A percentile compares a stretch with the other conserved stretches of the same genome.
Conservation (phyloP, 53 echinoderm and acorn worm genomes). For the Hippasteria phrygiana region DNA sequence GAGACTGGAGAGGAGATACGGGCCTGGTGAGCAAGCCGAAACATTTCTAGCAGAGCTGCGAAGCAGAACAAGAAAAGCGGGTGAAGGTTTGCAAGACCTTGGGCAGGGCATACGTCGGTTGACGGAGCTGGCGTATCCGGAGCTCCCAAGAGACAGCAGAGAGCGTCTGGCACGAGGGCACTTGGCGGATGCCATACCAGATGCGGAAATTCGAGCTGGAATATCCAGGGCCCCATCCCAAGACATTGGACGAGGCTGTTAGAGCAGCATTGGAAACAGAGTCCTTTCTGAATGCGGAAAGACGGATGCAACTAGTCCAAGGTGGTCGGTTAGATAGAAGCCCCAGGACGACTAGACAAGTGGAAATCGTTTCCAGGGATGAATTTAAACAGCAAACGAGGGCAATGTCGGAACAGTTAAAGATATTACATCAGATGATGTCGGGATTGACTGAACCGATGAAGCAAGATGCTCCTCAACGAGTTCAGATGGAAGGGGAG, state of each 20-base stretch:
- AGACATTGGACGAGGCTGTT: slow-evolving; percentile 61
- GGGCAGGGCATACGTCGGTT: slow-evolving; percentile 16
- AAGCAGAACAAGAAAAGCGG: slow-evolving; percentile 1
- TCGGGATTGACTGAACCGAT: background rate
- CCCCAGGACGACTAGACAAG: background rate
- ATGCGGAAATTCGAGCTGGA: slow-evolving; percentile 20
- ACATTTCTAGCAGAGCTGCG: slow-evolving; percentile 17
- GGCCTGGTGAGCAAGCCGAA: slow-evolving; percentile 33
- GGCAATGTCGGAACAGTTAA: background rate
- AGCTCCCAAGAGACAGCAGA: slow-evolving; percentile 24
- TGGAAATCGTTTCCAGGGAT: background rate
- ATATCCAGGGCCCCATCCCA: slow-evolving; percentile 54
- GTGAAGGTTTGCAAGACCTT: slow-evolving; percentile 31
- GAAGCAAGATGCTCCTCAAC: background rate
- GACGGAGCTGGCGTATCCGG: slow-evolving; percentile 15
- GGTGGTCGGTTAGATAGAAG: background rate
- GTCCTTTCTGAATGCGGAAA: slow-evolving; percentile 48
- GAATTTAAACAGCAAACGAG: slow-evolving; percentile 19
- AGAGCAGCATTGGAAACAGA: slow-evolving; percentile 65
- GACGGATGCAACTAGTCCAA: background rate
- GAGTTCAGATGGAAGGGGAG: background rate
- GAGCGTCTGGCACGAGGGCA: slow-evolving; percentile 25
- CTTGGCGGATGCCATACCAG: slow-evolving; percentile 1
- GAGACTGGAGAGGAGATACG: slow-evolving; percentile 14
- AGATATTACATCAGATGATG: background rate